Evolutionary conservation across 2,888 invertebrate species (phyloP).

Genomic region (Drosophila phalerata): DNA sequence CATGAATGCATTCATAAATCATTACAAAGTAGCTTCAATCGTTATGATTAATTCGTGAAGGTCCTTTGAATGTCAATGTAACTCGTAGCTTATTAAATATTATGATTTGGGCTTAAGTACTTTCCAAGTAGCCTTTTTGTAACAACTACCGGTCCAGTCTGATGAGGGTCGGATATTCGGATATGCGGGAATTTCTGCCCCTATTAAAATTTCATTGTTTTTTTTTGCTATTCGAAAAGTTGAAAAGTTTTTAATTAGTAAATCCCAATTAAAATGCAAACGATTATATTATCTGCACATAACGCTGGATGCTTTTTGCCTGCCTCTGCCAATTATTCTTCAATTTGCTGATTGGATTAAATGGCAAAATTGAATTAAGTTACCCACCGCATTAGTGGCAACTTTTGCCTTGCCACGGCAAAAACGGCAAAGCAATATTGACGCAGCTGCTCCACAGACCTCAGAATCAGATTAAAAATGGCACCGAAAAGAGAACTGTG

Average conservation of each 20-base stretch:
- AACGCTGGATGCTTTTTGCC: constrained; percentile 32
- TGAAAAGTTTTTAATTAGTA: constrained; percentile 74
- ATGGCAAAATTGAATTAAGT: constrained; percentile 75
- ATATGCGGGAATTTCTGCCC: not conserved
- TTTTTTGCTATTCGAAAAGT: constrained; percentile 19
- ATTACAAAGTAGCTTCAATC: not conserved
- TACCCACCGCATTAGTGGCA: constrained; percentile 60
- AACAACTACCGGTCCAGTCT: not conserved
- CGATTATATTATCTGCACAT: constrained; percentile 65
- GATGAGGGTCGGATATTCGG: constrained; percentile 17
- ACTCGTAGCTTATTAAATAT: constrained; percentile 11
- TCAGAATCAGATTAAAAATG: constrained; percentile 37
- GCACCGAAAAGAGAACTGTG: constrained; percentile 1
- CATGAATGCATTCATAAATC: constrained; percentile 20
- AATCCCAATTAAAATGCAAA: constrained; percentile 76
- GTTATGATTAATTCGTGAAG: constrained; percentile 21
- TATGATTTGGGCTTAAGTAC: constrained; percentile 8
- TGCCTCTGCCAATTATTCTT: constrained; percentile 64
- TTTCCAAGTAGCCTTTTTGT: constrained; percentile 1
- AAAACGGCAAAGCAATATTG: constrained; percentile 10
- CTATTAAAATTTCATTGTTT: constrained; percentile 33
- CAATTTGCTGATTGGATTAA: constrained; percentile 78
- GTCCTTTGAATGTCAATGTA: constrained; percentile 11
- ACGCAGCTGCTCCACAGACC: constrained; percentile 27
- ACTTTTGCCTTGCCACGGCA: constrained; percentile 22